Percentiles rank a stretch among this genome's conserved stretches.
Evolutionary conservation across 2,113 vertebrate genomes (phyloP).

Genomic region (Sminthopsis crassicaudata): DNA sequence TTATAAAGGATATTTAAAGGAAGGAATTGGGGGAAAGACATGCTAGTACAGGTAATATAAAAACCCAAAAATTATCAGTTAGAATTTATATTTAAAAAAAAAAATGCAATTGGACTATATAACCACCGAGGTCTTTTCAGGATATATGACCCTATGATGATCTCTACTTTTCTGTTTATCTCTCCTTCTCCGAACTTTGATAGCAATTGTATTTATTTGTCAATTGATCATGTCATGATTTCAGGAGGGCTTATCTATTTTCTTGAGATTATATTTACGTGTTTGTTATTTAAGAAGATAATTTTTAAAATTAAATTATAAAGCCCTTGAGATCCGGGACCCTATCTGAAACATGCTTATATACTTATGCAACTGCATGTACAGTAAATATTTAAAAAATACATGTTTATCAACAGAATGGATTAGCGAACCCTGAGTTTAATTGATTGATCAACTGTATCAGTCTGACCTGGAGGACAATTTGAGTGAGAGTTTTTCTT

Average conservation of each 20-base stretch:
- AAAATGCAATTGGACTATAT: too few relatives aligned
- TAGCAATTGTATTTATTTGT: not conserved
- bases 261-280: not conserved
- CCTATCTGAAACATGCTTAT: not conserved
- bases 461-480: not conserved
- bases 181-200: not conserved
- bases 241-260: not conserved
- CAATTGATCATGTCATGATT: not conserved
- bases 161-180: not conserved
- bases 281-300: conserved; percentile 11
- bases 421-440: conserved; percentile 25
- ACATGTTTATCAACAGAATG: conserved; percentile 8
- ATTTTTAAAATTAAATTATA: not conserved
- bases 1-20: not conserved
- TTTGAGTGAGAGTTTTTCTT: not conserved
- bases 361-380: not conserved
- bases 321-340: not conserved
- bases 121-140: too few relatives aligned
- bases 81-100: not conserved
- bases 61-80: not conserved
- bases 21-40: not conserved
- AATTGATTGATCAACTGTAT: conserved; percentile 16
- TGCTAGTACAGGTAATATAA: not conserved
- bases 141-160: not conserved
- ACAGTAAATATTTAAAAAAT: not conserved